Base-by-base conservation (phyloP, 2,113 vertebrate species). In the Nerophis ophidion region DNA sequence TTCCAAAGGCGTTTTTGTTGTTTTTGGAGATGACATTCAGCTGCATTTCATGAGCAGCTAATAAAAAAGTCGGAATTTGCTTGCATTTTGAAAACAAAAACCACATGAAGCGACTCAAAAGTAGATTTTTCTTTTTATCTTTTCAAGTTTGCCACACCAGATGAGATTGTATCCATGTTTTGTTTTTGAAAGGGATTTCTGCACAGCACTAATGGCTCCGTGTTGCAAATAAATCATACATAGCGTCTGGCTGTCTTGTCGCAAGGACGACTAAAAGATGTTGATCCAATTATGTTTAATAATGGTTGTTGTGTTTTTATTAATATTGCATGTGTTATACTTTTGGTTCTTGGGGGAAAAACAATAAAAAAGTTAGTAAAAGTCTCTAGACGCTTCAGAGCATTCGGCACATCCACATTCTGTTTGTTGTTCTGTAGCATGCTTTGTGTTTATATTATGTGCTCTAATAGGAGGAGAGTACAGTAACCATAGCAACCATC, bases 401-500 rank as follows among this genome's bases (percentile, higher is more conserved):
- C 48, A 16, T 51, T 48, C 34, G 49, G 62, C 48, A 50, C 35
- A 10, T 50, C 17, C 16, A 6, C 11, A 56, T 42, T 42, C 53
- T 4, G 9, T 67, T 57, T 71, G 40, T 6, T 57, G 16, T 57
- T 15, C 4, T 51, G 4, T 56, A 42, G 5, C 9, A 2, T 17
- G 56, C 40, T 44, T 44, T 35, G 46, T 59, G 50, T 67, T 49
- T 65, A 47, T 11, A 44, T 12, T 10, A 16, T 34, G 2, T 17
- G n/a, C 54, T 67, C 12, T 50, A 40, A 35, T 68, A 48, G 61
- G 68, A 70, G 42, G 48, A 62, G 60, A 48, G 8, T 68, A 46
- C 45, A 67, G 34, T 51, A 61, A 68, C 51, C 57, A 65, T 71
- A 51, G 71, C 61, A 65, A 65, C 67, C 57, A 57, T 56, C 71